Evolutionary conservation across 92 coral and sea anemone genomes (phyloP), one percentile per base, ranked within the genome.

Genomic region (Virgularia gustaviana): DNA sequence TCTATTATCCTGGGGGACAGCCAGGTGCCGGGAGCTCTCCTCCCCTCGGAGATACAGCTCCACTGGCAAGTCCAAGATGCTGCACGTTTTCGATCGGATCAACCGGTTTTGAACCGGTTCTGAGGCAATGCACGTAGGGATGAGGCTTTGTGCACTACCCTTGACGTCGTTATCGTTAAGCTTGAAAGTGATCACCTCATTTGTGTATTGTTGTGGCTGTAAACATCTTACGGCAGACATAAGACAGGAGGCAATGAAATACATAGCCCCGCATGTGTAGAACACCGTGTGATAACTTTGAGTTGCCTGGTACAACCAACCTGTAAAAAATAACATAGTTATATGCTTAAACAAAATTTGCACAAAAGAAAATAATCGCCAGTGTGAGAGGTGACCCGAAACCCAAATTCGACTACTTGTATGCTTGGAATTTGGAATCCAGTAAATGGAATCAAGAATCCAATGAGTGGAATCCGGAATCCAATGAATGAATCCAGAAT

Each of bases 241-340:
- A 0, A 49, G 51, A 54, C 75, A 68, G 9, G 75, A 9, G 9
- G 75, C 75, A 19, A 68, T 12, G 19, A 68, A 68, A 33, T 47
- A 47, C 10, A 68, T 33, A 6, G 29, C 60, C 1, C 75, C 75
- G 33, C 75, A 68, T 10, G 27, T 29, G 45, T 30, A 29, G 36
- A 68, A 68, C n/a, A 54, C 41, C 22, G 38, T 54, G 19, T 68
- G 60, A 28, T 68, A 68, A 54, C 45, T 68, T 51, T 61, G 44
- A 1, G 60, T 49, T 20, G 22, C 27, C 0, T 28, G 47, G 25
- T 49, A 68, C 22, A 68, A n/a, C 75, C 60, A 68, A 31, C 61
- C 75, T 68, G 75, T 11, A 33, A 3, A 18, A 65, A 16, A 65
- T 22, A 15, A 28, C 32, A 8, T 31, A 6, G 4, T 28, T 3